Conservation (phyloP, 2,113 vertebrate species). For the Hymenochirus boettgeri region DNA sequence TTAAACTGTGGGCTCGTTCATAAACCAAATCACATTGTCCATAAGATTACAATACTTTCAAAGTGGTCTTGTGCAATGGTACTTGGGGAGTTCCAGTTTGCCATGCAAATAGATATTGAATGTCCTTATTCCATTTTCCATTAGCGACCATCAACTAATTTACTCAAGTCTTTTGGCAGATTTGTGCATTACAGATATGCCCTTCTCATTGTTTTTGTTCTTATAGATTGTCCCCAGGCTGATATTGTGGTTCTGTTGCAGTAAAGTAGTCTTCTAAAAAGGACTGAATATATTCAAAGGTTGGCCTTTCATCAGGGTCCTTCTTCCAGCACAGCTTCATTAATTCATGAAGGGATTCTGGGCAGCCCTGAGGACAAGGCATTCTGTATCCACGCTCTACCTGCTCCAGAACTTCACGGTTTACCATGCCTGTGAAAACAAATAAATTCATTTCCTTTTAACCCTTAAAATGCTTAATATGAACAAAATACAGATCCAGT, state of each 20-base stretch:
- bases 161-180: constrained; percentile 63
- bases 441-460: too few species aligned
- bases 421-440: constrained; percentile 83
- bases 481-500: too few species aligned
- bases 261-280: constrained; percentile 97
- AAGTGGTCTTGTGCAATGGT: constrained; percentile 75
- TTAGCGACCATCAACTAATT: constrained; percentile 52
- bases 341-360: constrained; percentile 89
- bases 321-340: constrained; percentile 96
- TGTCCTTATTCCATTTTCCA: constrained; percentile 57
- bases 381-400: constrained; percentile 92
- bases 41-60: constrained; percentile 61
- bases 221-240: constrained; percentile 95
- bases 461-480: too few species aligned
- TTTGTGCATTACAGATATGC: constrained; percentile 57
- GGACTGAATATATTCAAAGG: constrained; percentile 93
- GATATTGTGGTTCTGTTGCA: constrained; percentile 94
- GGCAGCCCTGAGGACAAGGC: constrained; percentile 91
- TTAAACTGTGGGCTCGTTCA: constrained; percentile 44
- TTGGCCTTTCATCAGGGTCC: constrained; percentile 91
- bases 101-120: constrained; percentile 62
- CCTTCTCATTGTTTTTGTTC: constrained; percentile 40
- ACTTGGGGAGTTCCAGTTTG: constrained; percentile 71
- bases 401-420: constrained; percentile 91
- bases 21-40: constrained; percentile 58